These are phyloP conservation scores for Papilio protenor DNA, from an alignment of 2,888 invertebrate genomes.

Conservation along the genomic window DNA sequence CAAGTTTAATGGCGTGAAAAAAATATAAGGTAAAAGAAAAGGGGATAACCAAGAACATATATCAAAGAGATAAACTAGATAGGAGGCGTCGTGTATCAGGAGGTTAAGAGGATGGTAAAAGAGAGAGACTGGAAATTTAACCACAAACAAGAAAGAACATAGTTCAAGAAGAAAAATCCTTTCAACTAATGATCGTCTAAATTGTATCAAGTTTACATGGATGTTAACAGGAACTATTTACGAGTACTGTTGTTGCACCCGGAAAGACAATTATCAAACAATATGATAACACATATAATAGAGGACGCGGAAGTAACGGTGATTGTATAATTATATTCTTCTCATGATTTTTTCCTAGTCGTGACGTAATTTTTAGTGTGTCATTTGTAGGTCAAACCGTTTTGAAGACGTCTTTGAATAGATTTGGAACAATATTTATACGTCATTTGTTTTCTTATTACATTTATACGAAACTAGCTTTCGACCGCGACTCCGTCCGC, in stretches of 20 bases:
- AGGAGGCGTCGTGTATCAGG: no score
- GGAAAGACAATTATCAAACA: conserved; percentile 29
- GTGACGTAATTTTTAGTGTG: conserved; percentile 23
- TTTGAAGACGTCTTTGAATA: not conserved
- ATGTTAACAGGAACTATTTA: not conserved
- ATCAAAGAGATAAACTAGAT: no score
- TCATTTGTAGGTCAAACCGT: not conserved
- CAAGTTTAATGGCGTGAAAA: no score
- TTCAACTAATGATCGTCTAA: no score
- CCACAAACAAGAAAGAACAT: no score
- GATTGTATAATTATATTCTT: conserved; percentile 2
- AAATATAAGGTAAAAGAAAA: no score
- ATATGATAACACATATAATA: conserved; percentile 16
- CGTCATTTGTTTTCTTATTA: not conserved
- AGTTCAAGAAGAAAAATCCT: no score
- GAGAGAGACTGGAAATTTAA: no score
- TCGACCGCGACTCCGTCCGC: no score
- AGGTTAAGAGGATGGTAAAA: no score
- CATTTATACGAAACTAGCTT: no score
- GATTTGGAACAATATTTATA: not conserved
- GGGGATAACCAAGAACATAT: no score
- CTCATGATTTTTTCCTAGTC: conserved; percentile 28
- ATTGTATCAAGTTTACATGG: not conserved
- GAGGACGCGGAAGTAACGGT: conserved; percentile 21
- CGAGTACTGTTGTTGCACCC: conserved; percentile 27